phyloP scores from a whole-genome alignment of 2,797 vertebrate species.

The Dallia pectoralis region DNA sequence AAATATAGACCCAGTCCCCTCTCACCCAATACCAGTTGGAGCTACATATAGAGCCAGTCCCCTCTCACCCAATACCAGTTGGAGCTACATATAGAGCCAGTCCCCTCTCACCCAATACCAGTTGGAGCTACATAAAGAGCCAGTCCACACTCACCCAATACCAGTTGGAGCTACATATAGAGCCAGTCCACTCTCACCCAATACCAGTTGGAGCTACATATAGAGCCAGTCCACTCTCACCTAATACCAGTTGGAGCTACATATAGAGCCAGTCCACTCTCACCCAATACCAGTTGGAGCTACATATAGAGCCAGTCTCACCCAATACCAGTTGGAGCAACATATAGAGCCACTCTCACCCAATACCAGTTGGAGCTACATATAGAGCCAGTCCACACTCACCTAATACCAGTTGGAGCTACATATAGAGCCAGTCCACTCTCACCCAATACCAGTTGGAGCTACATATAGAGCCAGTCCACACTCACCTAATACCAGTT shows the following conservation, averaged over 20 bases:
- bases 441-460: conserved; percentile 83
- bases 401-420: conserved; percentile 80
- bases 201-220: conserved; percentile 55
- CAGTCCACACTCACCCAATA: conserved; percentile 83
- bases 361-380: conserved; percentile 67
- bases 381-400: conserved; percentile 48
- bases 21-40: conserved; percentile 83
- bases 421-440: background rate
- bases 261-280: conserved; percentile 45
- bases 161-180: conserved; percentile 51
- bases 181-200: conserved; percentile 82
- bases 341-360: conserved; percentile 71
- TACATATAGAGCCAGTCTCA: no score
- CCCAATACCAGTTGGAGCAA: background rate
- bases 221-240: conserved; percentile 71
- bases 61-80: conserved; percentile 85
- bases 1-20: background rate
- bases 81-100: background rate
- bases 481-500: conserved; percentile 87
- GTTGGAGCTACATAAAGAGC: conserved; percentile 17
- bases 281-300: conserved; percentile 90
- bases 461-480: background rate
- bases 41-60: background rate
- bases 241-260: conserved; percentile 73
- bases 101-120: conserved; percentile 89